Evolutionary conservation across 2,888 invertebrate genomes (phyloP), one percentile per base, ranked within the genome.

Genomic region (Machimus atricapillus): DNA sequence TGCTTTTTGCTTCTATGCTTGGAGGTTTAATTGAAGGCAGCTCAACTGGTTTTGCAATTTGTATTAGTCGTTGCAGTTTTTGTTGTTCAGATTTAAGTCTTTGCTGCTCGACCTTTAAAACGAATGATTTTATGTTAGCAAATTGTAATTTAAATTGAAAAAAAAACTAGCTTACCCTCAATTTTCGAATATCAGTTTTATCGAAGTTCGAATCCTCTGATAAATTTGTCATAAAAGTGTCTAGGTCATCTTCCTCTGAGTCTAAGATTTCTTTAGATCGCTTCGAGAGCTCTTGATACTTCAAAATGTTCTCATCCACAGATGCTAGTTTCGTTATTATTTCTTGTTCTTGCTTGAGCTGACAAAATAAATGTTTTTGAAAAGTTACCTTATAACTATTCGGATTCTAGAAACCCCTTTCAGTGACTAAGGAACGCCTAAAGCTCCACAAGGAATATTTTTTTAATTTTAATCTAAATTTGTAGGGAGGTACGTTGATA

Each of bases 211-310:
- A 93, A 90, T 95, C 94, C 87, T 93, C 94, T 0, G 93, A 92
- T 87, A 97, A 92, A 52, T 94, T 94, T 56, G 94, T 94, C 97
- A 98, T 98, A 92, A 95, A 98, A 6, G 95, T 95, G 91, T 98
- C 98, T 78, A 98, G 92, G 1, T 96, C 96, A 91, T 98, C 98
- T 8, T 95, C 95, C 1, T 79, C 88, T 19, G 87, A 89, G 27
- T 90, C 85, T 40, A 90, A 90, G 14, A 89, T 88, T 3, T 89
- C 89, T 87, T 92, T 92, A 0, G 92, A 89, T 0, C 91, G 89
- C 91, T 92, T 93, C 1, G 94, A 89, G 1, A 91, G 89, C 78
- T 91, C 90, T 87, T 94, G 93, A 89, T 93, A 93, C 74, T 91
- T 87, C 6, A 90, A 40, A 90, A 94, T 93, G 90, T 93, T 92